Evolutionary conservation across 2,113 vertebrate genomes (phyloP).

Genomic region (Aix galericulata): DNA sequence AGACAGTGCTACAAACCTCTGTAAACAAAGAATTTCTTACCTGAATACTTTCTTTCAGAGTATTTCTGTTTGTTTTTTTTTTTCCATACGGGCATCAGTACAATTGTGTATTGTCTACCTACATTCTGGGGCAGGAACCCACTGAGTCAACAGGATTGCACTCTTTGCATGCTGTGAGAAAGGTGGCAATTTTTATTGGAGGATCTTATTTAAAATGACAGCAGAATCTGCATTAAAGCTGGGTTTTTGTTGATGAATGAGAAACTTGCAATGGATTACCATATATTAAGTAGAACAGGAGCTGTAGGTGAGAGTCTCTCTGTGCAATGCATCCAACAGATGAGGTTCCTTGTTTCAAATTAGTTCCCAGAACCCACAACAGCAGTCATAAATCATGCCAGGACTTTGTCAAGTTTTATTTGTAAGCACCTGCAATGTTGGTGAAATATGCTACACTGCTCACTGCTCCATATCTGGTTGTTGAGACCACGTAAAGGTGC

Average conservation of each 20-base stretch:
- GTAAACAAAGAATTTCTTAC: neutral
- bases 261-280: neutral
- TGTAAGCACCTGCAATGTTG: neutral
- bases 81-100: neutral
- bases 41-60: neutral
- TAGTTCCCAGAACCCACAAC: neutral
- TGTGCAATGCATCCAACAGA: neutral
- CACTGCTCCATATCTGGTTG: neutral
- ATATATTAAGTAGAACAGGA: neutral
- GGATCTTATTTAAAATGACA: neutral
- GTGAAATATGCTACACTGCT: neutral
- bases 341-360: neutral
- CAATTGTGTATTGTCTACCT: neutral
- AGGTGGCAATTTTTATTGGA: neutral
- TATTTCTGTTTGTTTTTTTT: neutral
- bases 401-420: neutral
- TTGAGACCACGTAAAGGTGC: neutral
- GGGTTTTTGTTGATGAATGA: neutral
- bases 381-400: neutral
- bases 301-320: neutral
- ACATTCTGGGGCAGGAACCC: neutral
- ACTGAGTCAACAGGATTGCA: neutral
- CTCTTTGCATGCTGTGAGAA: neutral
- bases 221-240: neutral
- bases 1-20: neutral